Conservation (phyloP, 2,113 vertebrate species). For the Cebus imitator region DNA sequence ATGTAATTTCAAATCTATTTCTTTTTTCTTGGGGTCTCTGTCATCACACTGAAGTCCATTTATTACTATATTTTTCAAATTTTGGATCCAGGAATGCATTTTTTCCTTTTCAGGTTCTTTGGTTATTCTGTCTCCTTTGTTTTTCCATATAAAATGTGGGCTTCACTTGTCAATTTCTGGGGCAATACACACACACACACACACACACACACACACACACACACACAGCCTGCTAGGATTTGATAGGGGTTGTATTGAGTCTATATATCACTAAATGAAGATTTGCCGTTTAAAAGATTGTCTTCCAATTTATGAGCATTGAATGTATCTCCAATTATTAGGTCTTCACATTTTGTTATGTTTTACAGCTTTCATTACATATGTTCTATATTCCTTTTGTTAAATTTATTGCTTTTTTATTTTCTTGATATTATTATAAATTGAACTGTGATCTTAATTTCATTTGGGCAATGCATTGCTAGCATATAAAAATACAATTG, state of each 20-base stretch:
- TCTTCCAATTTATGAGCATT: background rate
- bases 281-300: background rate
- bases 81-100: background rate
- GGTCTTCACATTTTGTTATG: no score
- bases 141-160: background rate
- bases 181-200: background rate
- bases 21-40: background rate
- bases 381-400: background rate
- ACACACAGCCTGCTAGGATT: background rate
- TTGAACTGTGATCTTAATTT: background rate
- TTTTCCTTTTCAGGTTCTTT: background rate
- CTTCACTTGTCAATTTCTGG: background rate
- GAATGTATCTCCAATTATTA: no score
- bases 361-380: background rate
- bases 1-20: background rate
- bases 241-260: background rate
- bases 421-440: background rate
- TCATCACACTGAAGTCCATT: no score
- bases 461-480: background rate
- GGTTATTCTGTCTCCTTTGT: background rate
- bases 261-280: background rate
- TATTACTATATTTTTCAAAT: background rate
- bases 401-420: background rate
- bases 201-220: background rate
- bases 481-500: background rate